phyloP scores from a whole-genome alignment of 2,888 invertebrate species.

The Halictus ligatus region DNA sequence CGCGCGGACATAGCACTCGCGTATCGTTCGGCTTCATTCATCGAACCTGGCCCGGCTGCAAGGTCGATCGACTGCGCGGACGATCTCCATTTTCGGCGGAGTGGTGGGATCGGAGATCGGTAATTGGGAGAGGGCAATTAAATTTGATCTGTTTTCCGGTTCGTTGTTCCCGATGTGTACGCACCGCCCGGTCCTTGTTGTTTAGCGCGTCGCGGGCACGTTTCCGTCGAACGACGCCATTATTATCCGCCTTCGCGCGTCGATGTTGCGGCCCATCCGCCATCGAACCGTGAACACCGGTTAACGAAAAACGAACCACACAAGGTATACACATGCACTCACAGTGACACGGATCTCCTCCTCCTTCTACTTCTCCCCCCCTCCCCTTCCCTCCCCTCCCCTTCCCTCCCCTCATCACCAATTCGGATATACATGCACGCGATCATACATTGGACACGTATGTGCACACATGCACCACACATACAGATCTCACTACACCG shows the following conservation, averaged over 20 bases:
- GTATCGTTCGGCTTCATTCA: neutral
- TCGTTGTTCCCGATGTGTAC: neutral
- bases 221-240: neutral
- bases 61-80: neutral
- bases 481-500: conserved; percentile 34
- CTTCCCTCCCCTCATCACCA: neutral
- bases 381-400: no score
- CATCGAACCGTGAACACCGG: neutral
- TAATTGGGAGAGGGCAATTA: neutral
- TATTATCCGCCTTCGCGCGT: neutral
- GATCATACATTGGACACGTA: neutral
- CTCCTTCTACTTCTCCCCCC: no score
- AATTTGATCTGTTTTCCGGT: neutral
- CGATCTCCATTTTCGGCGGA: neutral
- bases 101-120: neutral
- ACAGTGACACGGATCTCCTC: neutral
- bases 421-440: neutral
- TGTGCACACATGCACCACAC: neutral
- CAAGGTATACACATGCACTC: neutral
- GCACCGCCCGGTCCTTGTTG: neutral
- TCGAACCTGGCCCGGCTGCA: neutral
- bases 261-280: neutral
- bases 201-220: neutral
- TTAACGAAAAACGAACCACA: neutral
- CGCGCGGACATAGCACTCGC: neutral